Conservation (phyloP, 2,888 invertebrate genomes). For the Zygaena filipendulae region DNA sequence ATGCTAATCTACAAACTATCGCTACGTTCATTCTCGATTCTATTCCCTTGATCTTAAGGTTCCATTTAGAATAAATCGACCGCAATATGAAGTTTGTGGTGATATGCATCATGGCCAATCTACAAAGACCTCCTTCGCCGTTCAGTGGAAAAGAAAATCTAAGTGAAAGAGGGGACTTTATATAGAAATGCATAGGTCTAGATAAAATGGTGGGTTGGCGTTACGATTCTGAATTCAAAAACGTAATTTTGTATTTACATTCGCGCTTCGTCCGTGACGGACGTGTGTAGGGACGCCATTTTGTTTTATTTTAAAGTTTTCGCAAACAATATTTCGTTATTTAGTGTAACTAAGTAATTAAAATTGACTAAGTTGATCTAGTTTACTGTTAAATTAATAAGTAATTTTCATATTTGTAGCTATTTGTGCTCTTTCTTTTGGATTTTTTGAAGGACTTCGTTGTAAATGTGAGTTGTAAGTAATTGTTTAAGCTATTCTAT, state of each 20-base stretch:
- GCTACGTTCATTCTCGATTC: constrained; percentile 12
- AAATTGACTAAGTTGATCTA: no score
- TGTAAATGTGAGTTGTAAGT: no score
- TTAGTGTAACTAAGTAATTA: no score
- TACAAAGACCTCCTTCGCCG: constrained; percentile 24
- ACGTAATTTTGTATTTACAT: constrained; percentile 51
- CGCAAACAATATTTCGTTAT: neutral
- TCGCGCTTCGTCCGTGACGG: constrained; percentile 34
- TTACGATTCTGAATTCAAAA: constrained; percentile 58
- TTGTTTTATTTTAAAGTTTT: constrained; percentile 18
- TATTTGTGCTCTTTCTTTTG: no score
- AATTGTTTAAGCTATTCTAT: no score
- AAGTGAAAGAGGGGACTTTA: constrained; percentile 15
- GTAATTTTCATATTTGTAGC: no score
- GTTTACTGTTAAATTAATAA: no score
- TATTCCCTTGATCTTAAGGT: constrained; percentile 14
- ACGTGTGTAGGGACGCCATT: constrained; percentile 28
- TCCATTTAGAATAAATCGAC: constrained; percentile 10
- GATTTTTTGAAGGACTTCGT: no score
- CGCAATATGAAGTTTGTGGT: constrained; percentile 18
- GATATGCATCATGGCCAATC: constrained; percentile 21
- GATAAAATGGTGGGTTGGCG: constrained; percentile 23
- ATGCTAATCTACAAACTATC: constrained; percentile 36
- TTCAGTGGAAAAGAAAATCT: constrained; percentile 14
- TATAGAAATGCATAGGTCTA: constrained; percentile 26